Base-by-base conservation (phyloP, 2,113 vertebrate genomes). In the Tenrec ecaudatus region DNA sequence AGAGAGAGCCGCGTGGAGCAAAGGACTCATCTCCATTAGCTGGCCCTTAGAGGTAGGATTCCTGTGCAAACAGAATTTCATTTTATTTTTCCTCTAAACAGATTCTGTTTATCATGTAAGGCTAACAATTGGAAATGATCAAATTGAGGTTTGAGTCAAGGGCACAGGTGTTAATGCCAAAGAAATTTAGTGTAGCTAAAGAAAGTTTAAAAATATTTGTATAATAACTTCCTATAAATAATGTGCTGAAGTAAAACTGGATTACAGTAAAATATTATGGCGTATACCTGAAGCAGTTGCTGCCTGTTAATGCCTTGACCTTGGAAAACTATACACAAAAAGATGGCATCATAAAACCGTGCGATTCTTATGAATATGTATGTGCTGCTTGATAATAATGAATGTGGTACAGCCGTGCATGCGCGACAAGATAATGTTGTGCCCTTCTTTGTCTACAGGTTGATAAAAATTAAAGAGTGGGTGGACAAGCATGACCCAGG, bases 391-490 rank as follows among this genome's bases (percentile, higher is more conserved):
- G 98, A 98, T 98, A 98, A 99, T 98, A 98, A 98, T 98, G 98
- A 98, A 98, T 98, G 98, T 98, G 97, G 97, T 96, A 98, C 97
- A 98, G 98, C 98, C 98, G 98, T 98, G 98, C 98, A 98, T 98
- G 98, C 98, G 97, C 98, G 98, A 98, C 98, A 98, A 98, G 98
- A 98, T 98, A 98, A 98, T 98, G 98, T 98, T 98, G 98, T 98
- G 98, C 97, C 98, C 98, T 98, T 98, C 98, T 97, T 98, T 98
- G 98, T 98, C 98, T 97, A 98, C 98, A 99, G 99, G 99, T 98
- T 99, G 98, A 99, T 98, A 96, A 99, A 99, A 99, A 99, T 99
- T 98, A 99, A 99, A 98, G 99, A 99, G 98, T 99, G 99, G 99
- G 99, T 99, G 97, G 99, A 99, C 95, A 98, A 98, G 97, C 98